A percentile compares a stretch with the other conserved stretches of the same genome.
Evolutionary conservation across 2,888 invertebrate species (phyloP).

Genomic region (Perdita meconis): DNA sequence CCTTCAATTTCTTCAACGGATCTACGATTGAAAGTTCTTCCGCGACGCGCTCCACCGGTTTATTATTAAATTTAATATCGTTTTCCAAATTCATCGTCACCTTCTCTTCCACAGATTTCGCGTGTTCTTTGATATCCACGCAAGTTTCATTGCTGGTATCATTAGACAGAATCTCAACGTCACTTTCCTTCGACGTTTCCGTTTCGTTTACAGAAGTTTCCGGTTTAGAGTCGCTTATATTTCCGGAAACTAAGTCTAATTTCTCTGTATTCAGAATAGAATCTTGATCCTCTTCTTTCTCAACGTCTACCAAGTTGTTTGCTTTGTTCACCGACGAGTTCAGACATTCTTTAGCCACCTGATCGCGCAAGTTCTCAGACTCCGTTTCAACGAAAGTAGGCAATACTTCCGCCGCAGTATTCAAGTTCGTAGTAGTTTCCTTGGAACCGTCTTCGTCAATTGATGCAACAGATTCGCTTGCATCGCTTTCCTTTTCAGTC

Average conservation of each 20-base stretch:
- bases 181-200: conserved; percentile 8
- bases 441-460: conserved; percentile 24
- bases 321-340: conserved; percentile 17
- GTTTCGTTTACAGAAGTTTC: conserved; percentile 27
- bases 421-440: conserved; percentile 2
- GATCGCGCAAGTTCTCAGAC: conserved; percentile 12
- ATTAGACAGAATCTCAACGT: conserved; percentile 33
- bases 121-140: conserved; percentile 29
- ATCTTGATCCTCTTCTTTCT: conserved; percentile 11
- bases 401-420: not conserved
- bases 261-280: conserved; percentile 32
- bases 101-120: conserved; percentile 45
- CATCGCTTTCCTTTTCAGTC: conserved; percentile 25
- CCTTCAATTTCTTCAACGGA: conserved; percentile 63
- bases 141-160: conserved; percentile 34
- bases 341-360: conserved; percentile 41
- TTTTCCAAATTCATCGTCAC: conserved; percentile 37
- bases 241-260: conserved; percentile 1
- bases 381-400: conserved; percentile 20
- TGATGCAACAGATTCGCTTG: conserved; percentile 17
- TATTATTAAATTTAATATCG: conserved; percentile 72
- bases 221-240: conserved; percentile 13
- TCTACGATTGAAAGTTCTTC: conserved; percentile 58
- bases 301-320: conserved; percentile 46
- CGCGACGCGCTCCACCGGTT: conserved; percentile 77